Conservation (phyloP, 2,797 vertebrate genomes). For the Sebastes cheni region DNA sequence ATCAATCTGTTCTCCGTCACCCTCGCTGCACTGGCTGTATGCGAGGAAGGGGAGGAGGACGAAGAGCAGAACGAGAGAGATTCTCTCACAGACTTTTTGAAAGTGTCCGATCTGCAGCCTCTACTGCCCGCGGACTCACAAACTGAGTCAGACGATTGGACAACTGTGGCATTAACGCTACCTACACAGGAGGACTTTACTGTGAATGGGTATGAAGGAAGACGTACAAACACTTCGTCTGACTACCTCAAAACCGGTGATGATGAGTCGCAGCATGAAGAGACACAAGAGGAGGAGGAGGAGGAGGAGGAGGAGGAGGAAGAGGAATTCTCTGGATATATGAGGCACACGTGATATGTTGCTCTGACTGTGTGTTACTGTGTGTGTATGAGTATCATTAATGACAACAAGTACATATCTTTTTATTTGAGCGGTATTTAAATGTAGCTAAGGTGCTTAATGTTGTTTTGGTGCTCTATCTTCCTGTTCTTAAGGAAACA, state of each 20-base stretch:
- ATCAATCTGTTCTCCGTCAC: conserved; percentile 68
- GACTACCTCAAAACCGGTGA: neutral
- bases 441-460: neutral
- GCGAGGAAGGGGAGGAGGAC: conserved; percentile 9
- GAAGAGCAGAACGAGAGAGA: neutral
- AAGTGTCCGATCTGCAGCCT: neutral
- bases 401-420: neutral
- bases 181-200: neutral
- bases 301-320: conserved; percentile 13
- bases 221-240: neutral
- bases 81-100: neutral
- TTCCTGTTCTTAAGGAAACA: neutral
- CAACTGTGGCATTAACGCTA: neutral
- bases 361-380: neutral
- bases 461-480: neutral
- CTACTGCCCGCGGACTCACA: neutral
- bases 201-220: neutral
- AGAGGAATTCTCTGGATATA: conserved; percentile 28
- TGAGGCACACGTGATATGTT: conserved; percentile 21
- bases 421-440: neutral
- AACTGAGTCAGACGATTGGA: neutral
- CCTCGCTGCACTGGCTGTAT: neutral
- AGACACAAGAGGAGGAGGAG: conserved; percentile 6
- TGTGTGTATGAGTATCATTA: neutral
- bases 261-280: neutral